Evolutionary conservation across 2,797 vertebrate species (phyloP), one percentile per base, ranked within the genome.

Genomic region (Oceanodroma leucorhoa): DNA sequence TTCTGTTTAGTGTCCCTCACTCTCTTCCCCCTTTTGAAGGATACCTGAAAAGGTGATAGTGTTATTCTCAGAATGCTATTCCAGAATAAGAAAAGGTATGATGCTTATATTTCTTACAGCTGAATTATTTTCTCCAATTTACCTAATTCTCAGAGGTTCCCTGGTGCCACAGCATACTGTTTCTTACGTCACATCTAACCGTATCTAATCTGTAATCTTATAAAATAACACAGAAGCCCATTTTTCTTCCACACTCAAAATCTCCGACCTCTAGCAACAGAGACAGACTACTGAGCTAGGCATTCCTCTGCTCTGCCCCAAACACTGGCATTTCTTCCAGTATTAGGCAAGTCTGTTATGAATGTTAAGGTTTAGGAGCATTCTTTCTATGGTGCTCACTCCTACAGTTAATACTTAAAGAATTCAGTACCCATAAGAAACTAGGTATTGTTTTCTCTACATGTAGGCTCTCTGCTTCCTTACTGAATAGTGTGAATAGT

Each of bases 131-230:
- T 70, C 53, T 87, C 22, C 36, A 27, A 46, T 64, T 64, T 83
- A 11, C 10, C 29, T 53, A 10, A 51, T 89, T 45, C 23, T 53
- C 23, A 57, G 32, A 73, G 38, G 6, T 66, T 89, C 15, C 20
- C 24, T 2, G 0, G 15, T 71, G 24, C 34, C 10, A 1, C 36
- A 11, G 5, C 18, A 40, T 40, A 13, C 12, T 34, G 20, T 30
- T 43, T 48, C 32, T 72, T 72, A 76, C 2, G 1, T 64, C n/a
- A 11, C 22, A 53, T 58, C 66, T 70, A 22, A 38, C 15, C 2
- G 0, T 69, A 81, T 61, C 54, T 72, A 40, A 51, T 58, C 43
- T 29, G 12, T 22, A 61, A 69, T 54, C 7, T 77, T 76, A 51
- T 7, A 77, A 72, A 75, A 73, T 45, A 82, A 46, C 22, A 82